Conservation (phyloP, 2,888 invertebrate species). For the Cepaea hortensis region DNA sequence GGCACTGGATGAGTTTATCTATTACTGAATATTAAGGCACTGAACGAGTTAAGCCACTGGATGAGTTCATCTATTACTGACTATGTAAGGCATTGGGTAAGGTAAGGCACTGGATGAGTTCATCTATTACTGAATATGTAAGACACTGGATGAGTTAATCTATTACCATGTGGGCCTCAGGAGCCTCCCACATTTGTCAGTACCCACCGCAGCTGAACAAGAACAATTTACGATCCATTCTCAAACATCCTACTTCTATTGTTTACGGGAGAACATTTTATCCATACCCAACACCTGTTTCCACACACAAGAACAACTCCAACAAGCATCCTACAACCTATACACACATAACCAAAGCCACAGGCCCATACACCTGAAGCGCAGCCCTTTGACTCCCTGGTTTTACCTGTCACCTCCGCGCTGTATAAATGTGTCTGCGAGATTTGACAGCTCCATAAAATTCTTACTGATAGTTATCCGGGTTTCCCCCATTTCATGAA, state of each 20-base stretch:
- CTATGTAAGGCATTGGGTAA: too few species aligned
- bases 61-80: too few species aligned
- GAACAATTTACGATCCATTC: background rate
- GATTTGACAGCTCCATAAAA: slow-evolving; percentile 37
- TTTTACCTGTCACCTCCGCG: background rate
- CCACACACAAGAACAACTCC: background rate
- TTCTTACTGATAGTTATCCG: slow-evolving; percentile 10
- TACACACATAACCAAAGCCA: background rate
- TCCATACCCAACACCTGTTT: background rate
- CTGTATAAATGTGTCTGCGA: slow-evolving; percentile 5
- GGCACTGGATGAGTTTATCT: too few species aligned
- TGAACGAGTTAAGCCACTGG: too few species aligned
- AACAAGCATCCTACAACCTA: background rate
- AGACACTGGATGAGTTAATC: too few species aligned
- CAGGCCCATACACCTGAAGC: background rate
- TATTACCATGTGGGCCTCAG: too few species aligned
- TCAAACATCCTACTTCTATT: background rate
- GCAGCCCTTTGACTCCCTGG: background rate
- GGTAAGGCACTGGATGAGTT: too few species aligned
- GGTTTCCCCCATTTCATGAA: background rate
- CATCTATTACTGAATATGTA: too few species aligned
- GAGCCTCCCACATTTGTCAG: too few species aligned
- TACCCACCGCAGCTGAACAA: background rate
- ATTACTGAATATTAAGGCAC: too few species aligned
- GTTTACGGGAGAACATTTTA: background rate